These are phyloP conservation scores for Cromileptes altivelis DNA, from an alignment of 2,113 vertebrate species.

Conservation along the genomic window DNA sequence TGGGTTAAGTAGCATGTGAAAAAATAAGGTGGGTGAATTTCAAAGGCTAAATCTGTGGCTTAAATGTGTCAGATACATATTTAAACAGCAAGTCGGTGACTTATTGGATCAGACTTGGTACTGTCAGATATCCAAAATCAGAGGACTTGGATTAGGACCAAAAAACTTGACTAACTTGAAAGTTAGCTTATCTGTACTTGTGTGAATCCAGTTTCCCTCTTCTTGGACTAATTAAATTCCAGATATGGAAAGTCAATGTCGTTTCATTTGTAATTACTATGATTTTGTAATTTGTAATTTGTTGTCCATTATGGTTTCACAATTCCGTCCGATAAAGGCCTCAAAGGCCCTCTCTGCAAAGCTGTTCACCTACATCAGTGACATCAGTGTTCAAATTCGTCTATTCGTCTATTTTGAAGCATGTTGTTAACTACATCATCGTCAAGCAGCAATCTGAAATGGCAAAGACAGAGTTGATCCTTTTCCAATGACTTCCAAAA, in stretches of 20 bases:
- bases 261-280: background rate
- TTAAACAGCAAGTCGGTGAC: background rate
- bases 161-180: background rate
- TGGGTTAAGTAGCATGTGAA: background rate
- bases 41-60: too few relatives aligned
- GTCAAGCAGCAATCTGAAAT: background rate
- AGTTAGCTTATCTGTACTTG: background rate
- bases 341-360: background rate
- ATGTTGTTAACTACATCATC: background rate
- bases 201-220: background rate
- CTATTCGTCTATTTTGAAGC: background rate
- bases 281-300: background rate
- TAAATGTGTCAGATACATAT: background rate
- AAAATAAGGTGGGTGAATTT: background rate
- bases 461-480: too few relatives aligned
- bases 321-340: background rate
- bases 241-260: background rate
- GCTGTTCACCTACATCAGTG: background rate
- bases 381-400: background rate
- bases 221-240: background rate
- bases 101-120: background rate
- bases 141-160: background rate
- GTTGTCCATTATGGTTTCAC: too few relatives aligned
- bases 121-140: background rate
- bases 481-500: too few relatives aligned